These are phyloP conservation scores for Rynchops niger DNA, from an alignment of 2,113 vertebrate species.

Conservation along the genomic window DNA sequence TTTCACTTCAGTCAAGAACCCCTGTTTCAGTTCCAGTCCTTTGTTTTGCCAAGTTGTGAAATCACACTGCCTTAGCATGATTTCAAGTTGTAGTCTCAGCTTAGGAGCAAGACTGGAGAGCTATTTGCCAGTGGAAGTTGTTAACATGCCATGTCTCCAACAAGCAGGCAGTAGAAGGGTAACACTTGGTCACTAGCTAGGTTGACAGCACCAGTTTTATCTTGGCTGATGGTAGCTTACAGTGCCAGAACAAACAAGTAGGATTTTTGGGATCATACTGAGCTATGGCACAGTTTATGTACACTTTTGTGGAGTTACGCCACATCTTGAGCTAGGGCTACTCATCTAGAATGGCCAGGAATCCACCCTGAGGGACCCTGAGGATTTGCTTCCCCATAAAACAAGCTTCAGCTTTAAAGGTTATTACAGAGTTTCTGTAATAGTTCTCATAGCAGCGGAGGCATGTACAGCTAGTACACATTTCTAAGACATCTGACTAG, in stretches of 20 bases:
- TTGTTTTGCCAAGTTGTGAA: background rate
- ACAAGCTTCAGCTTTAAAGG: background rate
- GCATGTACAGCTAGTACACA: background rate
- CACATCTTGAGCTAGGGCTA: background rate
- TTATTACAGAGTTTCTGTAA: background rate
- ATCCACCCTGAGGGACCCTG: background rate
- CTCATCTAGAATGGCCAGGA: background rate
- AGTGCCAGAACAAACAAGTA: background rate
- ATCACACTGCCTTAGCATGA: background rate
- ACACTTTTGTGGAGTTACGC: background rate
- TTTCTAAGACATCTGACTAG: background rate
- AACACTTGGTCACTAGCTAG: background rate
- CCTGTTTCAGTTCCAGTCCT: background rate
- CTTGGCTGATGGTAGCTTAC: accelerated
- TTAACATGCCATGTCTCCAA: background rate
- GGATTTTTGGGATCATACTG: background rate
- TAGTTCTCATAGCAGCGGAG: background rate
- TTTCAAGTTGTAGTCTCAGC: background rate
- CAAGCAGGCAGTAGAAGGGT: background rate
- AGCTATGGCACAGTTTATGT: background rate
- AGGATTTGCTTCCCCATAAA: background rate
- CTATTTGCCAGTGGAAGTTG: background rate
- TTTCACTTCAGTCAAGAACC: background rate
- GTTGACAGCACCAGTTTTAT: background rate
- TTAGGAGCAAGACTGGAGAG: background rate